Percentiles rank a stretch among this genome's conserved stretches.
Conservation (phyloP, 2,888 invertebrate species). For the Pseudanteris insignis region DNA sequence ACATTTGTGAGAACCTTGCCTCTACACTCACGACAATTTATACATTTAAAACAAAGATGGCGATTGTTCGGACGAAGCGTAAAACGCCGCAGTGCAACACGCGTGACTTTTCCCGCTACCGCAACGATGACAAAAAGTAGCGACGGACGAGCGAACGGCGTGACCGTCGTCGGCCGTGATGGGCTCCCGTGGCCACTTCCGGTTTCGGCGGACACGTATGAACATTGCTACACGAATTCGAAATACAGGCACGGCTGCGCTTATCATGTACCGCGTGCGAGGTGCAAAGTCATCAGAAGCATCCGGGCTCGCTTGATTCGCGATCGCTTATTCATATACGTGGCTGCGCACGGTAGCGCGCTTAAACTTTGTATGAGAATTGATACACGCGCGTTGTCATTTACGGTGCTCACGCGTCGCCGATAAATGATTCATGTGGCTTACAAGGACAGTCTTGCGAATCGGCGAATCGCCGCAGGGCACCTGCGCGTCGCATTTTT, state of each 20-base stretch:
- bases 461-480: too few species aligned
- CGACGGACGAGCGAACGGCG: slow-evolving; percentile 13
- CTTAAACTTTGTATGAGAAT: slow-evolving; percentile 40
- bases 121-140: slow-evolving; percentile 22
- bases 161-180: slow-evolving; percentile 31
- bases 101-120: slow-evolving; percentile 20
- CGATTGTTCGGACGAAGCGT: too few species aligned
- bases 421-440: slow-evolving; percentile 28
- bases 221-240: slow-evolving; percentile 26
- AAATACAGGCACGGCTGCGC: slow-evolving; percentile 25
- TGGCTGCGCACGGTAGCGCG: slow-evolving; percentile 26
- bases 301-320: slow-evolving; percentile 34
- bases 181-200: slow-evolving; percentile 28
- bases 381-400: slow-evolving; percentile 31
- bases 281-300: slow-evolving; percentile 44
- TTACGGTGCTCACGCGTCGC: slow-evolving; percentile 18
- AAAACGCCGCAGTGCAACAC: too few species aligned
- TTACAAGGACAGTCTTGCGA: slow-evolving; percentile 11
- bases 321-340: slow-evolving; percentile 43
- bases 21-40: too few species aligned
- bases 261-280: slow-evolving; percentile 41
- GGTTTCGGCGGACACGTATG: slow-evolving; percentile 29
- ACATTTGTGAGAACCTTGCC: too few species aligned
- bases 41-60: too few species aligned
- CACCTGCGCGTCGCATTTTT: too few species aligned